Evolutionary conservation across 2,113 vertebrate genomes (phyloP).

Genomic region (Aythya baeri): DNA sequence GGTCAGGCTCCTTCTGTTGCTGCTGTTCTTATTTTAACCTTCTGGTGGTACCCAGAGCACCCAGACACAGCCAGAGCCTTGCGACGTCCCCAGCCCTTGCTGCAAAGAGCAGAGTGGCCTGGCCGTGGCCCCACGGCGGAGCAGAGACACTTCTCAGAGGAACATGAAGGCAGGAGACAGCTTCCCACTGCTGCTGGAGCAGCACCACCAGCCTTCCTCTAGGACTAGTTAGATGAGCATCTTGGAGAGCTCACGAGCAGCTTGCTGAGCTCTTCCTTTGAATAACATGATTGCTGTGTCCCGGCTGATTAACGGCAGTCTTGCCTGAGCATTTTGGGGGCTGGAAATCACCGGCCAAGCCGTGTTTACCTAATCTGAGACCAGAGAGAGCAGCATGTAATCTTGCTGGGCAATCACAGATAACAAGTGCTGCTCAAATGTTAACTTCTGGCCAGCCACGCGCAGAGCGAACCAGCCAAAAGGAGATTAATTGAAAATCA

Average conservation of each 20-base stretch:
- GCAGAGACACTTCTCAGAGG: background rate
- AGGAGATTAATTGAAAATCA: constrained; percentile 45
- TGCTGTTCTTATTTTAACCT: background rate
- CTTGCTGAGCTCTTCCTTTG: background rate
- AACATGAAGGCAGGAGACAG: background rate
- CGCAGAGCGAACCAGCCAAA: constrained; percentile 22
- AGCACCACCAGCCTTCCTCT: background rate
- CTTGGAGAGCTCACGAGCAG: background rate
- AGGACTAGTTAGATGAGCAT: background rate
- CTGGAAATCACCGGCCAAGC: background rate
- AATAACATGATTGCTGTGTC: background rate
- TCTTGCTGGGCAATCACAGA: constrained; percentile 33
- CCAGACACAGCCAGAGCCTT: background rate
- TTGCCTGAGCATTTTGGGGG: background rate
- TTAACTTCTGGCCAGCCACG: constrained; percentile 37
- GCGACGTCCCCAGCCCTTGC: background rate
- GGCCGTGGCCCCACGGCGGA: background rate
- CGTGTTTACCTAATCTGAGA: constrained; percentile 22
- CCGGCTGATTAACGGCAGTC: background rate
- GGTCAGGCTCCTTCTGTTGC: background rate
- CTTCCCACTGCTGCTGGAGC: background rate
- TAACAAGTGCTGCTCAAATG: constrained; percentile 21
- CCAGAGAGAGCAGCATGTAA: background rate
- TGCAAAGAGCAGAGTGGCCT: background rate
- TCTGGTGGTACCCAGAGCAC: background rate